Percentiles rank a stretch among this genome's conserved stretches.
Conservation (phyloP, 2,888 invertebrate species). For the Acanthosoma haemorrhoidale region DNA sequence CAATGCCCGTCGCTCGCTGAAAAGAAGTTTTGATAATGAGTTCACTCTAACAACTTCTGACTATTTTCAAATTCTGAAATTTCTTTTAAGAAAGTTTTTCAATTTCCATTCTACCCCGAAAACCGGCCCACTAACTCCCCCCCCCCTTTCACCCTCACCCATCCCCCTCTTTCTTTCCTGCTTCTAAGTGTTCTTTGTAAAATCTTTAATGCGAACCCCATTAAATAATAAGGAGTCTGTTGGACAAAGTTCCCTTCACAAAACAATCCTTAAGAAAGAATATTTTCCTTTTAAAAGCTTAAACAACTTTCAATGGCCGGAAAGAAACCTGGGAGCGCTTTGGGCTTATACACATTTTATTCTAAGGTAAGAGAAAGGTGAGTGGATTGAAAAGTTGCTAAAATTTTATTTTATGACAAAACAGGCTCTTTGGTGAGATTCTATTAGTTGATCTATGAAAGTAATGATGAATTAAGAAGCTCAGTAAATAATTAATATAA, state of each 20-base stretch:
- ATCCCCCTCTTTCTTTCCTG: slow-evolving; percentile 7
- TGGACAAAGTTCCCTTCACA: slow-evolving; percentile 20
- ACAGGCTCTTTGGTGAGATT: no score
- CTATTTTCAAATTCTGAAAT: background rate
- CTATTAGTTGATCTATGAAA: no score
- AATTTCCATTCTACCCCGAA: background rate
- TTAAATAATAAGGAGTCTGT: slow-evolving; percentile 23
- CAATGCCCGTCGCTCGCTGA: no score
- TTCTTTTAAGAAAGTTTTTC: slow-evolving; percentile 8
- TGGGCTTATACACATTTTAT: background rate
- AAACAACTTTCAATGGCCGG: slow-evolving; percentile 2
- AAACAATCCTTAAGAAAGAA: slow-evolving; percentile 16
- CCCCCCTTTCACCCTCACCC: background rate
- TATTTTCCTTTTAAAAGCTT: slow-evolving; percentile 27
- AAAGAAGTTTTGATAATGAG: no score
- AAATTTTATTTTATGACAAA: no score
- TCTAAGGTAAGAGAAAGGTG: no score
- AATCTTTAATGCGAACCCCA: slow-evolving; percentile 21
- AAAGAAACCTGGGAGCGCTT: background rate
- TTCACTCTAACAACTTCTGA: background rate
- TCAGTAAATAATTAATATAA: no score
- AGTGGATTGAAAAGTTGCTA: no score
- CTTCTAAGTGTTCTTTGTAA: slow-evolving; percentile 17
- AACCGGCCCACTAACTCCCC: background rate
- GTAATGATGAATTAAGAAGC: no score